Conservation (phyloP, 1,140 invertebrate species). For the Cotesia glomerata region DNA sequence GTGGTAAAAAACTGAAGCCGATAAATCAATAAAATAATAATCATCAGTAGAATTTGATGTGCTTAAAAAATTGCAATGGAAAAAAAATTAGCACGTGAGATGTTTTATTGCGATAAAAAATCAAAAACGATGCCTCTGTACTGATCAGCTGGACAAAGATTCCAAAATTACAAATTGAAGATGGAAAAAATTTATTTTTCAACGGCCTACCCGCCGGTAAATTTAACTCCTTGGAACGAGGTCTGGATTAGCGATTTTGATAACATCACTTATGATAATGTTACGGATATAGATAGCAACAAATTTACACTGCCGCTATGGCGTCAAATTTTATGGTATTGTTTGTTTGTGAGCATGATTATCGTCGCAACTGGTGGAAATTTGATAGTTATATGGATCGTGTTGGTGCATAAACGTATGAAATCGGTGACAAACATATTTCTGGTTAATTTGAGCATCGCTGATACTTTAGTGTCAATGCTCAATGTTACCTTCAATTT, state of each 20-base stretch:
- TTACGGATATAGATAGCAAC: slow-evolving; percentile 48
- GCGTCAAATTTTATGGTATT: slow-evolving; percentile 84
- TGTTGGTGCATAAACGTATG: slow-evolving; percentile 89
- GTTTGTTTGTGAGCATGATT: slow-evolving; percentile 86
- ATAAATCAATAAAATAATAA: no score
- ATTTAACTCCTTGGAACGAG: slow-evolving; percentile 35
- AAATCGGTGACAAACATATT: slow-evolving; percentile 96
- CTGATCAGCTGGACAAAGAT: background rate
- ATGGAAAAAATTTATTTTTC: slow-evolving; percentile 38
- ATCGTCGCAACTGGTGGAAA: slow-evolving; percentile 91
- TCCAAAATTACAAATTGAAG: background rate
- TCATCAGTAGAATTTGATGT: no score
- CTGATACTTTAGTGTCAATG: slow-evolving; percentile 90
- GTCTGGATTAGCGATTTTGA: slow-evolving; percentile 37
- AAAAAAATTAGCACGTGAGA: no score
- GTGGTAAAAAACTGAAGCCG: no score
- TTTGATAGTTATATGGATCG: slow-evolving; percentile 94
- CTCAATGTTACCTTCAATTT: slow-evolving; percentile 95
- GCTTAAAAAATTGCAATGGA: no score
- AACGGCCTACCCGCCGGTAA: slow-evolving; percentile 36
- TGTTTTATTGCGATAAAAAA: no score
- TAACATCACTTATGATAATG: slow-evolving; percentile 39
- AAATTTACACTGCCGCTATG: slow-evolving; percentile 82
- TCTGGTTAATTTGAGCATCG: slow-evolving; percentile 90
- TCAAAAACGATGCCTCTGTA: background rate